These are phyloP conservation scores for Tethya wilhelma DNA, from an alignment of 37 sponge, comb jelly and placozoan species.

Conservation along the genomic window DNA sequence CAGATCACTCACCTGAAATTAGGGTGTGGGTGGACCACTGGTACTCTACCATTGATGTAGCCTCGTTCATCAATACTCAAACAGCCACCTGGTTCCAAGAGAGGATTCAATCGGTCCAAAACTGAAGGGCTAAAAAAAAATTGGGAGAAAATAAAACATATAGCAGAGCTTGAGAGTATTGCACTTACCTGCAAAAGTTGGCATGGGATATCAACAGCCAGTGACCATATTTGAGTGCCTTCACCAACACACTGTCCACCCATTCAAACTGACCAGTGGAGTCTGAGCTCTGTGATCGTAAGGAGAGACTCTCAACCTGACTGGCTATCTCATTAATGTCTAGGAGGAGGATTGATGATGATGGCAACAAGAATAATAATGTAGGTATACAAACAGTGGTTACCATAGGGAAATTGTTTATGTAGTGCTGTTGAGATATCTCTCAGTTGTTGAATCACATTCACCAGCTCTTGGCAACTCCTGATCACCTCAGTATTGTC, in stretches of 20 bases:
- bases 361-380: no score
- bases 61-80: constrained; percentile 92
- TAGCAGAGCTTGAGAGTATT: neutral
- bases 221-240: constrained; percentile 81
- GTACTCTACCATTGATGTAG: constrained; percentile 56
- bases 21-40: constrained; percentile 80
- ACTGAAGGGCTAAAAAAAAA: constrained; percentile 82
- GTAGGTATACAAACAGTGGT: no score
- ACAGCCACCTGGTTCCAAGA: constrained; percentile 89
- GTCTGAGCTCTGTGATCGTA: neutral
- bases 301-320: neutral
- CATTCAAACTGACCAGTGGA: constrained; percentile 84
- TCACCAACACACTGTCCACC: constrained; percentile 92
- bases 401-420: no score
- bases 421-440: no score
- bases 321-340: neutral
- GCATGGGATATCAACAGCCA: constrained; percentile 95
- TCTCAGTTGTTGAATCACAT: no score
- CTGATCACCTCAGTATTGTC: no score
- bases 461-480: no score
- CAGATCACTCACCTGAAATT: constrained; percentile 74
- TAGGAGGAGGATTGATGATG: neutral
- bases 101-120: constrained; percentile 91
- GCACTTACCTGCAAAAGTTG: constrained; percentile 86
- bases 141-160: neutral